Percentiles rank a stretch among this genome's conserved stretches.
These are phyloP conservation scores for Oplegnathus fasciatus DNA, from an alignment of 2,113 vertebrate species.

Conservation along the genomic window DNA sequence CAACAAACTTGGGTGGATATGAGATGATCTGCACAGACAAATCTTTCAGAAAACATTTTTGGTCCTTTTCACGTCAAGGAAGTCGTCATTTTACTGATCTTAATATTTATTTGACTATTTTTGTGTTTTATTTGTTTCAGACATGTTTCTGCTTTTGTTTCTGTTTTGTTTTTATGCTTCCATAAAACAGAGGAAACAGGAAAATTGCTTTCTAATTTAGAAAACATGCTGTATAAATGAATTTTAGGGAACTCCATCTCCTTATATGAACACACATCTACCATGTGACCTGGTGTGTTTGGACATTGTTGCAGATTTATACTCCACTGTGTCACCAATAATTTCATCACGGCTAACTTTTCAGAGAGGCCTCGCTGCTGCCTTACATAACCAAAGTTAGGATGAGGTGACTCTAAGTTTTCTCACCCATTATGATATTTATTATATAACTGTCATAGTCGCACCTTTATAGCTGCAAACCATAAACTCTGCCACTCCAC, in stretches of 20 bases:
- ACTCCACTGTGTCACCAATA: constrained; percentile 26
- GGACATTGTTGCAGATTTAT: neutral
- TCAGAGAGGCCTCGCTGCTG: neutral
- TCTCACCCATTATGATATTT: constrained; percentile 39
- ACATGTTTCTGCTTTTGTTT: neutral
- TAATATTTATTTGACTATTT: neutral
- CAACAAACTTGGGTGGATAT: neutral
- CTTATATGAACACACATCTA: neutral
- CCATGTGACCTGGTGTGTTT: neutral
- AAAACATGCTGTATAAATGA: neutral
- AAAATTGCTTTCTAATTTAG: neutral
- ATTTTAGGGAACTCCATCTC: neutral
- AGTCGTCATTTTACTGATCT: neutral
- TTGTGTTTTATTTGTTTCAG: neutral
- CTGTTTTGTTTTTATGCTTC: neutral
- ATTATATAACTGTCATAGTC: constrained; percentile 58
- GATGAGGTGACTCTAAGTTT: constrained; percentile 48
- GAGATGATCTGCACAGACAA: neutral
- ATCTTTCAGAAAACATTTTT: neutral
- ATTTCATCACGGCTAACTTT: constrained; percentile 43
- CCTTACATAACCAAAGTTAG: constrained; percentile 58
- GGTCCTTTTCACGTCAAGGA: neutral
- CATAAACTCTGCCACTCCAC: constrained; percentile 38
- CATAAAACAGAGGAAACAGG: neutral
- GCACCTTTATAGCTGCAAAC: constrained; percentile 51